Conservation (phyloP, 2,113 vertebrate genomes). For the Chrysochloris asiatica region DNA sequence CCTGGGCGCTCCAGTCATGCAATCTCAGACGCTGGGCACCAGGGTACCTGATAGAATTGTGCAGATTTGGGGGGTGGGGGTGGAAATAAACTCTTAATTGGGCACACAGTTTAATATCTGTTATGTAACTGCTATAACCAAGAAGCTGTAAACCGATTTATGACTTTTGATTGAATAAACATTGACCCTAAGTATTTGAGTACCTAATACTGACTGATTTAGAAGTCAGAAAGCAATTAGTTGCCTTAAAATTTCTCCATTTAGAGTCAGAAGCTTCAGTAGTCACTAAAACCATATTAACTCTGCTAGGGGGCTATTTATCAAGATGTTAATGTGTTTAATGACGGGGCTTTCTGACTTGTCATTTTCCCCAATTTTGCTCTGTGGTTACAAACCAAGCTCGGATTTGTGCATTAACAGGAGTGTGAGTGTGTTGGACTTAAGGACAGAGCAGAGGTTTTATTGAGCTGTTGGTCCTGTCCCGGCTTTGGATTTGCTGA, state of each 20-base stretch:
- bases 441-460: neutral
- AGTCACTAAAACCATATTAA: neutral
- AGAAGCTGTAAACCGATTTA: conserved; percentile 31
- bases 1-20: neutral
- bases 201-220: conserved; percentile 5
- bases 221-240: conserved; percentile 28
- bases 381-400: neutral
- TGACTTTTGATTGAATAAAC: conserved; percentile 45
- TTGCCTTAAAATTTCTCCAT: neutral
- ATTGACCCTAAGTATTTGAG: conserved; percentile 1
- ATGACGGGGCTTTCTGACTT: neutral
- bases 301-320: neutral
- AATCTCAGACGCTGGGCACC: neutral
- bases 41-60: neutral
- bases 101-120: neutral
- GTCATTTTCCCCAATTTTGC: neutral
- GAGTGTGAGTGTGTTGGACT: neutral
- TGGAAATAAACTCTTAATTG: neutral
- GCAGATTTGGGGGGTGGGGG: no score
- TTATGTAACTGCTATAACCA: conserved; percentile 5
- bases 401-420: neutral
- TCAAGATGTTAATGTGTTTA: neutral
- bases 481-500: neutral
- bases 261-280: neutral
- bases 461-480: neutral